A percentile compares a stretch with the other conserved stretches of the same genome.
Evolutionary conservation across 2,113 vertebrate species (phyloP).

Genomic region (Stictonetta naevosa): DNA sequence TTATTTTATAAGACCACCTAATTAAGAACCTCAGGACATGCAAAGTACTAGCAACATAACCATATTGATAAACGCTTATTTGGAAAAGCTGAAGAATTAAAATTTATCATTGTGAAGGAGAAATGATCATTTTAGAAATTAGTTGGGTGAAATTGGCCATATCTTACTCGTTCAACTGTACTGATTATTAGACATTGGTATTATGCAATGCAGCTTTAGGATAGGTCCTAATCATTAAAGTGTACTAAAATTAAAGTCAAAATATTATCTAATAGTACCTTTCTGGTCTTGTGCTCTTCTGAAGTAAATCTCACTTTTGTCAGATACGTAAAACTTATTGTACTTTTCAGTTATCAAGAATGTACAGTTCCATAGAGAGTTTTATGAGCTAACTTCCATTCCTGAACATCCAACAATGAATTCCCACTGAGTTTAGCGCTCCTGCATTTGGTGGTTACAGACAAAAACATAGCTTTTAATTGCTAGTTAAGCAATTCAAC

Average conservation of each 20-base stretch:
- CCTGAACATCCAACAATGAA: background rate
- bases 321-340: fast-evolving
- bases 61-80: background rate
- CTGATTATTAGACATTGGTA: background rate
- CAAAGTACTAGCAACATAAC: background rate
- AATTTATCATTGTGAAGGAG: background rate
- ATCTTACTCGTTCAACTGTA: background rate
- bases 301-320: background rate
- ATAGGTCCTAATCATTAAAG: background rate
- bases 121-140: fast-evolving
- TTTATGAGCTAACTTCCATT: background rate
- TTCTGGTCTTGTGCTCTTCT: background rate
- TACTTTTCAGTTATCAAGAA: background rate
- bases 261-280: background rate
- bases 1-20: background rate
- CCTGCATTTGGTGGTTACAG: background rate
- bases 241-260: background rate
- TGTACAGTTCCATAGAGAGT: background rate
- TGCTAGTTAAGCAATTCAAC: background rate
- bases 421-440: too few relatives aligned
- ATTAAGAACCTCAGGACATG: background rate
- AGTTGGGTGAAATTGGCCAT: background rate
- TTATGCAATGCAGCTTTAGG: background rate
- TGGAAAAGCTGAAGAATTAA: background rate
- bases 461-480: background rate